Conservation (phyloP, 2,113 vertebrate genomes). For the Protobothrops mucrosquamatus region DNA sequence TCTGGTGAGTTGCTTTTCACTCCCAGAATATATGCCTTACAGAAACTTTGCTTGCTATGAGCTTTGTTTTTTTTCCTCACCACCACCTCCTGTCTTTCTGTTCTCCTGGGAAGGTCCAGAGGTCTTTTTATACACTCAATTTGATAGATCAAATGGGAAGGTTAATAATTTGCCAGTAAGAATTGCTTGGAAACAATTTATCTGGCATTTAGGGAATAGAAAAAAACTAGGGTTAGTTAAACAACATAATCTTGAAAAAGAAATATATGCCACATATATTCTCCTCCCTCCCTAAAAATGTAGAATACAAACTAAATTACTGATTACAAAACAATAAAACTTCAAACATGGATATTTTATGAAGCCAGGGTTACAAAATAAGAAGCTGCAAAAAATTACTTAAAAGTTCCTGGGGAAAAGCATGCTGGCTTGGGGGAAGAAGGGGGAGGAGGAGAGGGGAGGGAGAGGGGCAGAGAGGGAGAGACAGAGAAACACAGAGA, state of each 20-base stretch:
- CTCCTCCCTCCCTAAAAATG: background rate
- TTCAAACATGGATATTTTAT: background rate
- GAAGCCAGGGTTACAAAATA: background rate
- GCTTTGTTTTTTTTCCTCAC: constrained; percentile 19
- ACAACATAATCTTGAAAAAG: background rate
- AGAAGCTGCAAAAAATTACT: background rate
- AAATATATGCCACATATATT: background rate
- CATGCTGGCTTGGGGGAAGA: background rate
- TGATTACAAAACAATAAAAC: background rate
- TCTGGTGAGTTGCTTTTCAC: background rate
- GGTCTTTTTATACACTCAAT: constrained; percentile 46
- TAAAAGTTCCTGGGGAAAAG: background rate
- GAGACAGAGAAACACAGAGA: background rate
- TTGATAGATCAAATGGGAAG: constrained; percentile 13
- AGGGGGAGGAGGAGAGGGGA: background rate
- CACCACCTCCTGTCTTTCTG: background rate
- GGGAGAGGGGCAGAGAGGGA: background rate
- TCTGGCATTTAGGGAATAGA: background rate
- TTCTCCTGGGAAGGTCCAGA: constrained; percentile 51
- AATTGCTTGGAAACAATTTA: constrained; percentile 15
- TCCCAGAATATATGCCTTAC: background rate
- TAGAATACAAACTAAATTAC: background rate
- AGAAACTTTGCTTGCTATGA: background rate
- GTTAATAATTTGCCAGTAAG: constrained; percentile 60
- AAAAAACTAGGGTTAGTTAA: background rate